Percentiles rank a stretch among this genome's conserved stretches.
Conservation (phyloP, 2,797 vertebrate species). For the Lithobates sylvaticus region DNA sequence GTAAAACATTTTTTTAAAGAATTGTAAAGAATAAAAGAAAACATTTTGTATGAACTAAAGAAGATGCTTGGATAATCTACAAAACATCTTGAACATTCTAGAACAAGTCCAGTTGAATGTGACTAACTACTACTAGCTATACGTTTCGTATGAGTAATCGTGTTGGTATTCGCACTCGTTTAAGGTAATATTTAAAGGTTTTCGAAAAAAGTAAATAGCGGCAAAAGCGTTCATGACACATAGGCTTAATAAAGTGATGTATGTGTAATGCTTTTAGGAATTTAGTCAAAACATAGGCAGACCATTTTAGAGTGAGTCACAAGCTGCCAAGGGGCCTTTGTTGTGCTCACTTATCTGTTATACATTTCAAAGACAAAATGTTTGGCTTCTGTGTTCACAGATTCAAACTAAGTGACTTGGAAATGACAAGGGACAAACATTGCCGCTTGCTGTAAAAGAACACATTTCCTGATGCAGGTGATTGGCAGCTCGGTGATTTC, state of each 20-base stretch:
- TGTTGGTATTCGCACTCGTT: too few relatives aligned
- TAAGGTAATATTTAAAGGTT: too few relatives aligned
- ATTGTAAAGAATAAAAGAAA: too few relatives aligned
- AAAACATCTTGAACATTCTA: too few relatives aligned
- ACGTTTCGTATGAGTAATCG: too few relatives aligned
- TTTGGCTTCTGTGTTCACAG: background rate
- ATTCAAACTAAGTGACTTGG: background rate
- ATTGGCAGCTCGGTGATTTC: background rate
- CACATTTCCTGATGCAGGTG: background rate
- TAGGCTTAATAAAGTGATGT: too few relatives aligned
- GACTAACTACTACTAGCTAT: too few relatives aligned
- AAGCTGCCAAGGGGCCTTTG: background rate
- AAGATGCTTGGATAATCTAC: too few relatives aligned
- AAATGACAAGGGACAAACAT: conserved; percentile 16
- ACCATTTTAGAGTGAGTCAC: background rate
- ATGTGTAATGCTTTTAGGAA: background rate
- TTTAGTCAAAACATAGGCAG: background rate
- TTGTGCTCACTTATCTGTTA: background rate
- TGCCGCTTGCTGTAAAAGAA: background rate
- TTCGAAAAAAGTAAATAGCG: too few relatives aligned
- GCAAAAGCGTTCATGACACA: background rate
- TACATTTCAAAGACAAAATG: conserved; percentile 21
- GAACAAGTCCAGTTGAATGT: too few relatives aligned
- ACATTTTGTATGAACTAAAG: too few relatives aligned
- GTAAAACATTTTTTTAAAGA: too few relatives aligned